Evolutionary conservation across 2,113 vertebrate species (phyloP).

Genomic region (Opisthocomus hoazin): DNA sequence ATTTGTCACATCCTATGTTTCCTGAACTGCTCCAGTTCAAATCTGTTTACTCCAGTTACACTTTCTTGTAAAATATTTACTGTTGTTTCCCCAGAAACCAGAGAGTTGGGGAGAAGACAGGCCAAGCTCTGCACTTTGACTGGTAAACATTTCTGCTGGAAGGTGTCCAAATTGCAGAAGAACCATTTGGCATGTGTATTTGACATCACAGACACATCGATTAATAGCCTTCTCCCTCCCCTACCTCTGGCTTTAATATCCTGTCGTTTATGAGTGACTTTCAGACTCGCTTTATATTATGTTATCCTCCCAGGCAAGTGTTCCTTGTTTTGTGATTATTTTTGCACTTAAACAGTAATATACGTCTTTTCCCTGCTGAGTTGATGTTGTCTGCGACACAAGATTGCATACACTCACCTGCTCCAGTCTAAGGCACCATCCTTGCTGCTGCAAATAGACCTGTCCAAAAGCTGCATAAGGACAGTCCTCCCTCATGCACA

Average conservation of each 20-base stretch:
- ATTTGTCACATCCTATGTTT: background rate
- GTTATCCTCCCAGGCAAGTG: conserved; percentile 22
- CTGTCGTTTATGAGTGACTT: conserved; percentile 67
- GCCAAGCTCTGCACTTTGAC: background rate
- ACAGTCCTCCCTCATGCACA: background rate
- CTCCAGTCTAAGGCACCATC: background rate
- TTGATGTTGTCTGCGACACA: conserved; percentile 23
- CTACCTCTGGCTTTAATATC: conserved; percentile 63
- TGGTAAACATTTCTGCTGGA: background rate
- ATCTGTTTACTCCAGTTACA: background rate
- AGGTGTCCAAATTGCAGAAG: conserved; percentile 36
- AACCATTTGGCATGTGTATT: conserved; percentile 47
- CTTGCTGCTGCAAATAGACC: background rate
- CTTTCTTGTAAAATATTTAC: background rate
- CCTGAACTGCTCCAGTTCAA: background rate
- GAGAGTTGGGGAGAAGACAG: background rate
- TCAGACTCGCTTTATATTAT: conserved; percentile 51
- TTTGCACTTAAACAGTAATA: conserved; percentile 41
- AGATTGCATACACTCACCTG: background rate
- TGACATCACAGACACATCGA: conserved; percentile 55
- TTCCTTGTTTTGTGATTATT: conserved; percentile 33
- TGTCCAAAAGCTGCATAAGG: background rate
- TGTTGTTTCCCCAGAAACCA: background rate
- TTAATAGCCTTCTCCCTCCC: conserved; percentile 37
- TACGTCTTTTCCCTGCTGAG: background rate